Conservation (phyloP, 2,797 vertebrate genomes). For the Peromyscus attwateri region DNA sequence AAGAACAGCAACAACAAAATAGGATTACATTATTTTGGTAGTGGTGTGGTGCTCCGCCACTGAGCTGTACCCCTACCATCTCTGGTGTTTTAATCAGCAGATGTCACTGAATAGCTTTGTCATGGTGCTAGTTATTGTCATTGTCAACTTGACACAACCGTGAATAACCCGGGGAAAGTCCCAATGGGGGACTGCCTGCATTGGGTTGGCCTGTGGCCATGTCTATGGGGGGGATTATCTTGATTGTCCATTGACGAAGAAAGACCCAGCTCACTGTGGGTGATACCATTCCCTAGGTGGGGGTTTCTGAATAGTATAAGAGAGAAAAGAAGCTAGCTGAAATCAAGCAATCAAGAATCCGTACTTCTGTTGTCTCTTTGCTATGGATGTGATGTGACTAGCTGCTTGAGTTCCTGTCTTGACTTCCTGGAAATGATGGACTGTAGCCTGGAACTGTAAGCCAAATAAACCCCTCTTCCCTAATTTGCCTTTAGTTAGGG, state of each 20-base stretch:
- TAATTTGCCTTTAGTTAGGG: neutral
- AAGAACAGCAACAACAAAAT: neutral
- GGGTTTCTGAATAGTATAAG: neutral
- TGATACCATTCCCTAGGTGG: neutral
- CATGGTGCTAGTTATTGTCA: neutral
- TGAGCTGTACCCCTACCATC: neutral
- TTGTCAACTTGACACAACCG: neutral
- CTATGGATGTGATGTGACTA: neutral
- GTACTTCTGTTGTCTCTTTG: neutral
- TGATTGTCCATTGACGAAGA: neutral
- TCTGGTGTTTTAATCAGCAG: neutral
- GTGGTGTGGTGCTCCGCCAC: neutral
- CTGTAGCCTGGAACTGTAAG: neutral
- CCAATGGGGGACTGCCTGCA: neutral
- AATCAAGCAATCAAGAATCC: neutral
- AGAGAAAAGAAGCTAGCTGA: neutral
- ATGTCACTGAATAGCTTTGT: neutral
- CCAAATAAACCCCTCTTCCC: neutral
- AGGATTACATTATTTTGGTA: neutral
- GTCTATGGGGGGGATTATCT: neutral
- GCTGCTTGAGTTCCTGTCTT: neutral
- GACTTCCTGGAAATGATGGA: neutral
- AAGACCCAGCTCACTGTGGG: neutral
- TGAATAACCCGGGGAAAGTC: neutral
- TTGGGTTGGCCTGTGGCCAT: neutral